phyloP scores from a whole-genome alignment of 2,888 invertebrate species.

The Cabera pusaria region DNA sequence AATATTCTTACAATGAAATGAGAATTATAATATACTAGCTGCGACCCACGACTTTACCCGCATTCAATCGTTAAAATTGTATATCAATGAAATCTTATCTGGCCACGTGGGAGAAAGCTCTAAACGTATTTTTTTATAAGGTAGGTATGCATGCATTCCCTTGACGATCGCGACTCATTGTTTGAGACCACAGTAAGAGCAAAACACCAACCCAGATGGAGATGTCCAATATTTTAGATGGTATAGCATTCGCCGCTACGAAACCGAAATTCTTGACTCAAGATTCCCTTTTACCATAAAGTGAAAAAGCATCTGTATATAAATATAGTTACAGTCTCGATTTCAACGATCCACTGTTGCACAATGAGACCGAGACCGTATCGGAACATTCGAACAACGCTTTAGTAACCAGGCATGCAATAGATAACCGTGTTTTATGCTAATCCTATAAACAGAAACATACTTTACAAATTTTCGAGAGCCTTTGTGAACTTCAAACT shows the following conservation, averaged over 20 bases:
- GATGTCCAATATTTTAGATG: constrained; percentile 84
- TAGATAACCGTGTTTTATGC: constrained; percentile 79
- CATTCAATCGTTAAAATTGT: no score
- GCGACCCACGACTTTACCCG: no score
- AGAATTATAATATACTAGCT: no score
- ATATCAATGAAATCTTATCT: constrained; percentile 44
- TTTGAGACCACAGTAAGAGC: constrained; percentile 75
- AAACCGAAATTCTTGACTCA: constrained; percentile 74
- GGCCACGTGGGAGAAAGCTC: constrained; percentile 58
- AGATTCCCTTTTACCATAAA: constrained; percentile 52
- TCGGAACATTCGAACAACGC: constrained; percentile 68
- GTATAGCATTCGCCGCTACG: constrained; percentile 80
- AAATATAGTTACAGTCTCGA: constrained; percentile 50
- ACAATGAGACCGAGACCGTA: constrained; percentile 64
- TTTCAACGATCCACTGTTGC: constrained; percentile 44
- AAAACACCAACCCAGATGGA: constrained; percentile 79
- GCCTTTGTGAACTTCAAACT: constrained; percentile 50
- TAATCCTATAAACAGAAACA: constrained; percentile 73
- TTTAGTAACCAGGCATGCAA: constrained; percentile 77
- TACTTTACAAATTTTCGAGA: constrained; percentile 75
- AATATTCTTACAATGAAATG: no score
- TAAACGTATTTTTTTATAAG: constrained; percentile 69
- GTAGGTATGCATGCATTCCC: constrained; percentile 73
- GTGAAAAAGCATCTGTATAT: constrained; percentile 54
- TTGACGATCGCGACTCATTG: constrained; percentile 79